phyloP scores from a whole-genome alignment of 2,113 vertebrate genomes.

The Anolis sagrei region DNA sequence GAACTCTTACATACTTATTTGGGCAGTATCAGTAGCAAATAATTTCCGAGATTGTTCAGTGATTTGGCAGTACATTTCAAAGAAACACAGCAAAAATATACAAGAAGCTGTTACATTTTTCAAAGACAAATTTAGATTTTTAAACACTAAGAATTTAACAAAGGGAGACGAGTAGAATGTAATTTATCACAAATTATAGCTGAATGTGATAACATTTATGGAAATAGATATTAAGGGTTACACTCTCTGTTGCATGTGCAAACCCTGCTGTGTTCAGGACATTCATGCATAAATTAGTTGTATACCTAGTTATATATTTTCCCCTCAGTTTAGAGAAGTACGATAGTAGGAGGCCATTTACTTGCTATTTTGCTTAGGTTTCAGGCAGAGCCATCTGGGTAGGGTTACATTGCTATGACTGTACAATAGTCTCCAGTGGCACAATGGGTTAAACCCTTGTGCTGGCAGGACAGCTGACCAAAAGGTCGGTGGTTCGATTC shows the following conservation, averaged over 20 bases:
- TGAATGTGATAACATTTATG: not conserved
- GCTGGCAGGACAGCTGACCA: too few species aligned
- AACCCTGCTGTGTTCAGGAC: not conserved
- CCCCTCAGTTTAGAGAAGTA: not conserved
- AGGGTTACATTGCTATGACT: not conserved
- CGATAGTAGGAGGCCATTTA: not conserved
- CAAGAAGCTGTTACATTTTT: not conserved
- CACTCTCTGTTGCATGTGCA: not conserved
- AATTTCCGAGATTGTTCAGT: constrained; percentile 18
- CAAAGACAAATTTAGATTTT: not conserved
- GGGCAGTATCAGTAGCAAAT: not conserved
- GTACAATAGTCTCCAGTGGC: too few species aligned
- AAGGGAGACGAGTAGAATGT: not conserved
- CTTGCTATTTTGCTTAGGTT: not conserved
- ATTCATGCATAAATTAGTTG: not conserved
- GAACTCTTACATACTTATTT: constrained; percentile 17
- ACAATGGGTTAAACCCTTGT: too few species aligned
- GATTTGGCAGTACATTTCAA: not conserved
- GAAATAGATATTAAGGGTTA: not conserved
- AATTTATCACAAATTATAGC: not conserved
- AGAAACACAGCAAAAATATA: not conserved
- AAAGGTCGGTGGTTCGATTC: too few species aligned
- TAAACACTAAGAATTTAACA: not conserved
- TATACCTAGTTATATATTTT: constrained; percentile 19
- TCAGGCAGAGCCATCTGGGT: not conserved